phyloP scores from a whole-genome alignment of 2,888 invertebrate species.

The Aleiodes alternator region DNA sequence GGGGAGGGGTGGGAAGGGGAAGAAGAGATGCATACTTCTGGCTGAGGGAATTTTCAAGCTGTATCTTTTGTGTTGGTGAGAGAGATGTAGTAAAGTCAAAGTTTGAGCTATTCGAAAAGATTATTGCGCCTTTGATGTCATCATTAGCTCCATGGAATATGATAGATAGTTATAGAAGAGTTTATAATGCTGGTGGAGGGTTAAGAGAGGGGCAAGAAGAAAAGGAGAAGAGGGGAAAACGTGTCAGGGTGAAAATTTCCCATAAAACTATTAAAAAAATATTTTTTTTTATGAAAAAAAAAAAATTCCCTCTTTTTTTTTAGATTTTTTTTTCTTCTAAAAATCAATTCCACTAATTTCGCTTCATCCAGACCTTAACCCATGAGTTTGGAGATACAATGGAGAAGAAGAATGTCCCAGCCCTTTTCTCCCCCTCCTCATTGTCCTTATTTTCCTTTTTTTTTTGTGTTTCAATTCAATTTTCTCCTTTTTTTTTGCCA shows the following conservation, averaged over 20 bases:
- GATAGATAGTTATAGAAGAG: constrained; percentile 25
- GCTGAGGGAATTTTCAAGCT: constrained; percentile 50
- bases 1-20: no score
- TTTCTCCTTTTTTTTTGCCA: constrained; percentile 47
- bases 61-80: constrained; percentile 18
- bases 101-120: constrained; percentile 30
- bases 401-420: constrained; percentile 43
- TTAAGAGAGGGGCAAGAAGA: background rate
- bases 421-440: constrained; percentile 33
- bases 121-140: constrained; percentile 38
- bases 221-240: background rate
- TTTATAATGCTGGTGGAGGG: constrained; percentile 4
- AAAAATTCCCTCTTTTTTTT: no score
- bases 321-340: no score
- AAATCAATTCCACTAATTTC: constrained; percentile 72
- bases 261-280: background rate
- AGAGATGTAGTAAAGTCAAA: constrained; percentile 14
- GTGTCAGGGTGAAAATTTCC: background rate
- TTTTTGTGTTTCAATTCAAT: constrained; percentile 33
- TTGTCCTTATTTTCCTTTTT: constrained; percentile 41
- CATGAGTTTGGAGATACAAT: constrained; percentile 47
- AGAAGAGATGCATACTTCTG: constrained; percentile 42
- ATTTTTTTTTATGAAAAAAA: background rate
- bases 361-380: constrained; percentile 59
- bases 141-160: constrained; percentile 18